Evolutionary conservation across 2,888 invertebrate genomes (phyloP).

Genomic region (Andricus curvator): DNA sequence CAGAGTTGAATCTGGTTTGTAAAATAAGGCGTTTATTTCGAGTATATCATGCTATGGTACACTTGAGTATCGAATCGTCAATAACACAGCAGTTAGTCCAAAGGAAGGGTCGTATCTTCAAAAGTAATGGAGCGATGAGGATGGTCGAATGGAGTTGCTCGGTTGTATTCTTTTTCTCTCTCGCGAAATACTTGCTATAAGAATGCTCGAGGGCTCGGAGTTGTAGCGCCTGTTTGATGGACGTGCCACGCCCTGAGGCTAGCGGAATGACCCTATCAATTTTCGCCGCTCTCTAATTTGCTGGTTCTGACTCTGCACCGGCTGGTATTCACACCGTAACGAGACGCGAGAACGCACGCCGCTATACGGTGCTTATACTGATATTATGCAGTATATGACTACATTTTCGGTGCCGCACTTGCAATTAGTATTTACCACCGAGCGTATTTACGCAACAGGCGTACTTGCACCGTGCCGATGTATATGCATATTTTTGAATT

Average conservation of each 20-base stretch:
- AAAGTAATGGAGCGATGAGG: background rate
- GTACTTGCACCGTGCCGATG: background rate
- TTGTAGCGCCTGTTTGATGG: slow-evolving; percentile 57
- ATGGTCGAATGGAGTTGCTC: background rate
- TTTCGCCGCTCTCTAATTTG: slow-evolving; percentile 66
- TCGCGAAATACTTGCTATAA: background rate
- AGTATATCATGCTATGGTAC: background rate
- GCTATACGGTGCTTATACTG: background rate
- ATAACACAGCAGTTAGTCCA: background rate
- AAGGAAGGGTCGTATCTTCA: background rate
- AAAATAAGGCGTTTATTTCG: background rate
- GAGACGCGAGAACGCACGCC: slow-evolving; percentile 44
- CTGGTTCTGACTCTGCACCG: slow-evolving; percentile 54
- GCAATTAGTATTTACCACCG: slow-evolving; percentile 7
- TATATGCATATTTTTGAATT: background rate
- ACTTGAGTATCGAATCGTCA: background rate
- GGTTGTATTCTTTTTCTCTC: background rate
- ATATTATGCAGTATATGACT: slow-evolving; percentile 31
- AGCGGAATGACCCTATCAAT: slow-evolving; percentile 64
- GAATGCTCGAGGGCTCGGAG: slow-evolving; percentile 3
- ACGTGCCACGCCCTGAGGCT: slow-evolving; percentile 59
- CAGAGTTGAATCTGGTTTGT: background rate
- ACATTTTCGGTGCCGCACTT: slow-evolving; percentile 19
- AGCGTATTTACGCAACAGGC: background rate
- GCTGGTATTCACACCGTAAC: slow-evolving; percentile 59